These are phyloP conservation scores for Kryptolebias ocellatus DNA, from an alignment of 2,797 vertebrate species.

Conservation along the genomic window DNA sequence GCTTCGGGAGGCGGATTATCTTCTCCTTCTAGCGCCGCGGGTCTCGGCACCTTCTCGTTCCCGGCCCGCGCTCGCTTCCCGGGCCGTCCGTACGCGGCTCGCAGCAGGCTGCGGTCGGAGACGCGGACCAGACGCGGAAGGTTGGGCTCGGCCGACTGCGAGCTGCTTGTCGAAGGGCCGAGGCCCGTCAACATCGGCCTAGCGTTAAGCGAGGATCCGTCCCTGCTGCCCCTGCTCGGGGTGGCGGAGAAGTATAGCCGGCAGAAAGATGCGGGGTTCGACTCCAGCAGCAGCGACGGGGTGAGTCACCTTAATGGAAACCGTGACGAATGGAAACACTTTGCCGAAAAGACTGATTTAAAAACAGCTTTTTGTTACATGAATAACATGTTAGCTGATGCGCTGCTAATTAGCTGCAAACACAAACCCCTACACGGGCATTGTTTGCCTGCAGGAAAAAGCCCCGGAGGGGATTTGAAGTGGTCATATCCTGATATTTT, in stretches of 20 bases:
- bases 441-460: constrained; percentile 14
- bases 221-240: constrained; percentile 83
- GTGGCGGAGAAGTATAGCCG: constrained; percentile 83
- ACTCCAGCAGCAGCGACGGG: constrained; percentile 83
- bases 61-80: constrained; percentile 87
- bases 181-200: constrained; percentile 83
- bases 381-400: constrained; percentile 48
- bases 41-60: constrained; percentile 43
- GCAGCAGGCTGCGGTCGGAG: constrained; percentile 77
- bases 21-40: constrained; percentile 78
- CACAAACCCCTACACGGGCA: constrained; percentile 12
- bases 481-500: neutral
- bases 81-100: constrained; percentile 79
- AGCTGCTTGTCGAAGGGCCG: constrained; percentile 71
- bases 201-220: constrained; percentile 84
- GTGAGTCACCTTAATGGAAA: constrained; percentile 60
- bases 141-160: constrained; percentile 64
- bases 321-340: accelerated
- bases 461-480: neutral
- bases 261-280: constrained; percentile 81
- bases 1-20: constrained; percentile 86
- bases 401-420: constrained; percentile 43
- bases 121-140: constrained; percentile 79
- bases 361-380: constrained; percentile 21
- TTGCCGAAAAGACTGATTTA: neutral